phyloP scores from a whole-genome alignment of 2,797 vertebrate genomes.

The Spea hammondii region DNA sequence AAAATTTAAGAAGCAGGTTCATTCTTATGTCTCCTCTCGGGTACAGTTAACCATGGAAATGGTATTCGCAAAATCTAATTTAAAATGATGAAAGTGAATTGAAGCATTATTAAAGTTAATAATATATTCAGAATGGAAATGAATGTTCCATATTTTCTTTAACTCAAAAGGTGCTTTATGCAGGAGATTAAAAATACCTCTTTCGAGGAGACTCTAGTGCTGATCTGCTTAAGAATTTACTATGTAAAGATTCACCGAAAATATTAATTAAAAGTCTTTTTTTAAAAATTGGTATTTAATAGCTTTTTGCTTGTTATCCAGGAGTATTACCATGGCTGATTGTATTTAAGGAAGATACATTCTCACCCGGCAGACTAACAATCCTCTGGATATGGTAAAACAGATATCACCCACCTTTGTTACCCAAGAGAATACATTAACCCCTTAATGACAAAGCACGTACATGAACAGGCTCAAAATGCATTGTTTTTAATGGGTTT shows the following conservation, averaged over 20 bases:
- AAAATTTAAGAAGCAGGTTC: slow-evolving; percentile 7
- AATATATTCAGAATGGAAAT: slow-evolving; percentile 43
- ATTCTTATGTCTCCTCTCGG: slow-evolving; percentile 9
- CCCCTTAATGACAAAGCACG: no score
- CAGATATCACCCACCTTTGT: no score
- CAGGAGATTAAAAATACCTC: background rate
- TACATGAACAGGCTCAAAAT: no score
- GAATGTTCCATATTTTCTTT: slow-evolving; percentile 6
- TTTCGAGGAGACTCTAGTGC: background rate
- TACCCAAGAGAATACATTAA: no score
- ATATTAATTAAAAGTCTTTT: background rate
- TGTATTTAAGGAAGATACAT: background rate
- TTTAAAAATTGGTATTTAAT: background rate
- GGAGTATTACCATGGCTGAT: background rate
- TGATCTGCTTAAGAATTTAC: background rate
- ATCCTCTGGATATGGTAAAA: background rate
- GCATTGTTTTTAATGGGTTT: no score
- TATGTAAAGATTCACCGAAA: background rate
- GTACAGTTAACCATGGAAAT: slow-evolving; percentile 26
- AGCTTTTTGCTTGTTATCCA: background rate
- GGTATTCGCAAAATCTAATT: slow-evolving; percentile 44
- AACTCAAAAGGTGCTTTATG: slow-evolving; percentile 22
- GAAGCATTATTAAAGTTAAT: slow-evolving; percentile 48
- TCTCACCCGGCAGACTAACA: background rate
- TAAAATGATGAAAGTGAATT: slow-evolving; percentile 45